Evolutionary conservation across 2,797 vertebrate species (phyloP).

Genomic region (Scyliorhinus canicula): DNA sequence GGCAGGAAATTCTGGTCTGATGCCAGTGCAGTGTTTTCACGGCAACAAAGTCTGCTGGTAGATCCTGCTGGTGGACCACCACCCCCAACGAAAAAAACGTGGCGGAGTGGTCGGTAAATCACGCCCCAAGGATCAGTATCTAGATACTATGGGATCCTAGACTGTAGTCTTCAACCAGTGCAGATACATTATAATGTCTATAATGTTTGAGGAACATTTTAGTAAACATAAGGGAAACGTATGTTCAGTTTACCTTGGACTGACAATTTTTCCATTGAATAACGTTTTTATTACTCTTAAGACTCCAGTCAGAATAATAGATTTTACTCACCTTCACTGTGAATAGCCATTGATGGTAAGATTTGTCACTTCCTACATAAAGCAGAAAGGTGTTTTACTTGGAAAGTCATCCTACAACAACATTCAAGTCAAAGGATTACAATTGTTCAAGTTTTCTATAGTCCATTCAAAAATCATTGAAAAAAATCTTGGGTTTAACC

Average conservation of each 20-base stretch:
- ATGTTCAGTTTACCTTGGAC: not conserved
- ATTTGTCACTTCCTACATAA: conserved; percentile 79
- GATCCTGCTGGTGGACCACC: no score
- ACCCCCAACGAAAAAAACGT: no score
- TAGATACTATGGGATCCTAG: not conserved
- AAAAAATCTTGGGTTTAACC: not conserved
- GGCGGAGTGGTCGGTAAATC: no score
- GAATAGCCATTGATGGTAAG: conserved; percentile 93
- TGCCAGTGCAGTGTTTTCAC: no score
- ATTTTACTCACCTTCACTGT: conserved; percentile 82
- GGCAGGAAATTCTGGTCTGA: no score
- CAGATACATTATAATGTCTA: not conserved
- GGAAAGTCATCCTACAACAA: not conserved
- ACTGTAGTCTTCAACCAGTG: not conserved
- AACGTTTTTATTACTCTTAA: not conserved
- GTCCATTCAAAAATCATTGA: not conserved
- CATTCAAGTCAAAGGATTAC: not conserved
- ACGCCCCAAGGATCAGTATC: no score
- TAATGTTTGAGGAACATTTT: not conserved
- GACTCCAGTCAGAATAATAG: not conserved
- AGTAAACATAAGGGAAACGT: not conserved
- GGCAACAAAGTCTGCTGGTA: no score
- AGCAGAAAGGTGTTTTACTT: conserved; percentile 2
- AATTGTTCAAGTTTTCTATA: not conserved
- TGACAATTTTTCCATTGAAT: not conserved